phyloP scores from a whole-genome alignment of 2,888 invertebrate species.

The Exocentrus adspersus region DNA sequence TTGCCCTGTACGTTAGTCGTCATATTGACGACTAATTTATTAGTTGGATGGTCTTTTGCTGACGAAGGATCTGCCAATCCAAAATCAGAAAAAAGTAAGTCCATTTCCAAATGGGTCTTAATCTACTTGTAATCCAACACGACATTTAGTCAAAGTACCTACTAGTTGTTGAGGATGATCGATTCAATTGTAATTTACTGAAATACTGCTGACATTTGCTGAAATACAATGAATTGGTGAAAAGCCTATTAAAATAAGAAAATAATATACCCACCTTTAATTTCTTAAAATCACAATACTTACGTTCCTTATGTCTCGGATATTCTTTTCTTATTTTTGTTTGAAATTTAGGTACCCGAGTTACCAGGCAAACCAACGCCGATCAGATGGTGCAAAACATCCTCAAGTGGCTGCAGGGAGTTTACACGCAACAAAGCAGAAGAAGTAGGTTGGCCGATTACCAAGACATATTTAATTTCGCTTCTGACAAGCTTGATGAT shows the following conservation, averaged over 20 bases:
- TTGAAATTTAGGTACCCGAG: conserved; percentile 43
- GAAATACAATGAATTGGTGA: no score
- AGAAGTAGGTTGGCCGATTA: conserved; percentile 61
- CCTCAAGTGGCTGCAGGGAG: conserved; percentile 79
- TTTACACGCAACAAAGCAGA: conserved; percentile 71
- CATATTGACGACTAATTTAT: conserved; percentile 27
- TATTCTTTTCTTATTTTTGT: no score
- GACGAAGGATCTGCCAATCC: conserved; percentile 27
- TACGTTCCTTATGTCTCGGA: no score
- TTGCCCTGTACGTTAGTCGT: conserved; percentile 25
- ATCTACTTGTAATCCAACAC: no score
- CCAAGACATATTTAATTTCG: conserved; percentile 21
- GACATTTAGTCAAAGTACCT: no score
- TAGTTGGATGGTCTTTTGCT: conserved; percentile 25
- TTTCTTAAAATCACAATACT: no score
- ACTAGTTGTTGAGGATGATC: no score
- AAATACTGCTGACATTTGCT: no score
- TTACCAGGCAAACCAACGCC: conserved; percentile 64
- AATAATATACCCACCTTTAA: no score
- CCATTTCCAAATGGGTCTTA: background rate
- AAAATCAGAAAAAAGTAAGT: conserved; percentile 28
- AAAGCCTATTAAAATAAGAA: no score
- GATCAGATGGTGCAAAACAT: conserved; percentile 81
- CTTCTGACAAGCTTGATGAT: conserved; percentile 29
- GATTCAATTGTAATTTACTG: no score